Evolutionary conservation across 2,888 invertebrate species (phyloP).

Genomic region (Physocephala rufipes): DNA sequence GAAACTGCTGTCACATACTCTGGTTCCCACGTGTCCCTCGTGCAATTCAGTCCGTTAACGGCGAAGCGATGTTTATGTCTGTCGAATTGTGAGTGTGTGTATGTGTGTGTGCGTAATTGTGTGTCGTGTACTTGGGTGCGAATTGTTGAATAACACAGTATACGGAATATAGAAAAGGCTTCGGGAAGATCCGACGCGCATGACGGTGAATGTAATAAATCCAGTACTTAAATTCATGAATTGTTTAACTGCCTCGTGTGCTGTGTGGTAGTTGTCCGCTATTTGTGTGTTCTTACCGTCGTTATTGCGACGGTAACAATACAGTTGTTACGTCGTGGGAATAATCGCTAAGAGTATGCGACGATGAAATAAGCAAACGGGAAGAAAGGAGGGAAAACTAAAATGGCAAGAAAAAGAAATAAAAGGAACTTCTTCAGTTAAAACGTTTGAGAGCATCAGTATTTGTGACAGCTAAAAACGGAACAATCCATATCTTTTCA

Average conservation of each 20-base stretch:
- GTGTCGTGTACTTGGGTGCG: not conserved
- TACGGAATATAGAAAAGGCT: not conserved
- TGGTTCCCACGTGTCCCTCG: slow-evolving; percentile 24
- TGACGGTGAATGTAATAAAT: not conserved
- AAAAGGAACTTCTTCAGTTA: slow-evolving; percentile 12
- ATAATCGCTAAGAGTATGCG: slow-evolving; percentile 31
- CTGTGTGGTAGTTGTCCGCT: not conserved
- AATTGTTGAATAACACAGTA: not conserved
- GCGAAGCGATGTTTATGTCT: no score
- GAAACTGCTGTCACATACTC: slow-evolving; percentile 51
- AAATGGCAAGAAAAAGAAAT: slow-evolving; percentile 1
- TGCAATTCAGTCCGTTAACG: slow-evolving; percentile 21
- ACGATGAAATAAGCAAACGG: not conserved
- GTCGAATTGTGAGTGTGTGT: slow-evolving; percentile 6
- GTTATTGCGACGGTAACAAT: no score
- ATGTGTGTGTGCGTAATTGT: slow-evolving; percentile 27
- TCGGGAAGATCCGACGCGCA: not conserved
- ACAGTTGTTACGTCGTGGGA: slow-evolving; percentile 29
- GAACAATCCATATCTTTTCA: not conserved
- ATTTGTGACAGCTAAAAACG: no score
- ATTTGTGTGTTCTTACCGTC: not conserved
- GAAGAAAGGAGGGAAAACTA: not conserved
- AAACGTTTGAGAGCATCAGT: not conserved
- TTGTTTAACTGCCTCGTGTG: slow-evolving; percentile 40
- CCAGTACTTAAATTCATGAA: slow-evolving; percentile 30